phyloP scores from a whole-genome alignment of 2,888 invertebrate species.

The Ectemnius continuus region DNA sequence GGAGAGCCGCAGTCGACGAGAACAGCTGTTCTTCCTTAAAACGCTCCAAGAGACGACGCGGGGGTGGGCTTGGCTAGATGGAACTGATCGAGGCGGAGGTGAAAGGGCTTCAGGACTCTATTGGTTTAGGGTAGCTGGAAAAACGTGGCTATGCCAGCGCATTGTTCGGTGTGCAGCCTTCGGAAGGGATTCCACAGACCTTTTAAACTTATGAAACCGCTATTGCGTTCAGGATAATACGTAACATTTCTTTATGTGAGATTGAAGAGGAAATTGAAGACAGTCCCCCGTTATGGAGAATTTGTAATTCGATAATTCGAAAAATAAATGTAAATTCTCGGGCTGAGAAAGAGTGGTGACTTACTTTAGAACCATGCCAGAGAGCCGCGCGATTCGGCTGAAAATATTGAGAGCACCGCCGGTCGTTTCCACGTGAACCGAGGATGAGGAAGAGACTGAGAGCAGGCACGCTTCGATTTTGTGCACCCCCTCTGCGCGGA shows the following conservation, averaged over 20 bases:
- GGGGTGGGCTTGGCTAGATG: conserved; percentile 33
- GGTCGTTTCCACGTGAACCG: too few species aligned
- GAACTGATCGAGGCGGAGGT: neutral
- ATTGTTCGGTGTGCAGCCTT: conserved; percentile 34
- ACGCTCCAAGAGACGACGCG: conserved; percentile 40
- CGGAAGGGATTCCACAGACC: too few species aligned
- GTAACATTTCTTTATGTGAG: too few species aligned
- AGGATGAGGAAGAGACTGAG: neutral
- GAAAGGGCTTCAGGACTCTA: conserved; percentile 50
- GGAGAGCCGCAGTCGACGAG: conserved; percentile 23
- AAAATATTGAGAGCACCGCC: too few species aligned
- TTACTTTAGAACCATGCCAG: conserved; percentile 52
- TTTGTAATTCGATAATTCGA: too few species aligned
- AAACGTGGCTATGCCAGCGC: conserved; percentile 35
- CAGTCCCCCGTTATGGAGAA: too few species aligned
- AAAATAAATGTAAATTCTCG: too few species aligned
- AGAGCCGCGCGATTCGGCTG: neutral
- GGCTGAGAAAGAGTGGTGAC: conserved; percentile 11
- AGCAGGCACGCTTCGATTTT: conserved; percentile 28
- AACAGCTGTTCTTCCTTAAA: conserved; percentile 63
- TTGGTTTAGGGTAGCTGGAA: conserved; percentile 67
- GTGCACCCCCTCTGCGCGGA: conserved; percentile 48
- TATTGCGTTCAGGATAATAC: too few species aligned
- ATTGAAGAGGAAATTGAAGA: too few species aligned
- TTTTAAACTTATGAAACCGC: too few species aligned